Evolutionary conservation across 1,140 invertebrate species (phyloP).

Genomic region (Pogonomyrmex californicus): DNA sequence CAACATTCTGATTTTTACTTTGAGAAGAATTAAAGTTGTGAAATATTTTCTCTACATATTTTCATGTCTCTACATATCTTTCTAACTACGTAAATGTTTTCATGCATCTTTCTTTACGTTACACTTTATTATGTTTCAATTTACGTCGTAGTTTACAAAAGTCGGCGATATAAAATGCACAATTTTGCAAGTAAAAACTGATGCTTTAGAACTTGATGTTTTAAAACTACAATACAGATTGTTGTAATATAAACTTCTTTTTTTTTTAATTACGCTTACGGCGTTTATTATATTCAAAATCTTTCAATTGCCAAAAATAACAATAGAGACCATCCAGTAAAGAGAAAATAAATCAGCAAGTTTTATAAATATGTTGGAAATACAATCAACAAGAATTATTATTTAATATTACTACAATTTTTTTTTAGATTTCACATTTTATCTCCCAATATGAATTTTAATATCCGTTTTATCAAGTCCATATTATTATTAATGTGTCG

Average conservation of each 20-base stretch:
- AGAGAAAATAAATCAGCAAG: neutral
- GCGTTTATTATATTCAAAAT: neutral
- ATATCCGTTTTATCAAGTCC: neutral
- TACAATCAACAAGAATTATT: neutral
- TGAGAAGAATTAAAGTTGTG: neutral
- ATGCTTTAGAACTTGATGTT: neutral
- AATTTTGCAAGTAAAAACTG: neutral
- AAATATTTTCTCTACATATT: neutral
- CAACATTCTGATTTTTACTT: neutral
- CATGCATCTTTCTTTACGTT: neutral
- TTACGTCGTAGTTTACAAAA: neutral
- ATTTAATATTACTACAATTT: neutral
- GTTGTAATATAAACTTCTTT: neutral
- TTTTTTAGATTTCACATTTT: neutral
- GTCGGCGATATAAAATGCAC: neutral
- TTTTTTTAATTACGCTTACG: neutral
- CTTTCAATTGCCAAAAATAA: neutral
- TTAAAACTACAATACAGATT: neutral
- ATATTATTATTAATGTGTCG: neutral
- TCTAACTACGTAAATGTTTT: neutral
- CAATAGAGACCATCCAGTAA: neutral
- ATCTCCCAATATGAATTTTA: neutral
- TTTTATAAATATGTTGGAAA: neutral
- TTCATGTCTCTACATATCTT: neutral
- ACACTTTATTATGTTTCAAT: slow-evolving; percentile 12